Evolutionary conservation across 2,888 invertebrate genomes (phyloP).

Genomic region (Abrostola triplasia): DNA sequence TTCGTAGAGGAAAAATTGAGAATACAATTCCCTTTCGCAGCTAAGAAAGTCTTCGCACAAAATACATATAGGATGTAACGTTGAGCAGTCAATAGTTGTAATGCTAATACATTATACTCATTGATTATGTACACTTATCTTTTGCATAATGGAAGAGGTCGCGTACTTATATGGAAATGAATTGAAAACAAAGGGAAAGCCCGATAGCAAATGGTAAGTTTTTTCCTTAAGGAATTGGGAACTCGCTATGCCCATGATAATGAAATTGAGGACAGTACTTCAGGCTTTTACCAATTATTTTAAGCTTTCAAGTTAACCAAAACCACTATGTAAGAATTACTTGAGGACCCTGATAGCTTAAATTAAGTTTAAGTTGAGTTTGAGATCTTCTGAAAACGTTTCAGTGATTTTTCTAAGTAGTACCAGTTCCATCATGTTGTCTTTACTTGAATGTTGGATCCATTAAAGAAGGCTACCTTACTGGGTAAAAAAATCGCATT

Average conservation of each 20-base stretch:
- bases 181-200: conserved; percentile 7
- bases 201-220: conserved; percentile 1
- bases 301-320: neutral
- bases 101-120: conserved; percentile 3
- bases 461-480: too few relatives aligned
- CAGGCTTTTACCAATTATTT: neutral
- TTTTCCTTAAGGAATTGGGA: conserved; percentile 4
- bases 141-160: conserved; percentile 3
- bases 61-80: neutral
- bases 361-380: too few relatives aligned
- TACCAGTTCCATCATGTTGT: too few relatives aligned
- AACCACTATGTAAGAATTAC: neutral
- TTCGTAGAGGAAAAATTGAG: too few relatives aligned
- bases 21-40: too few relatives aligned
- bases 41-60: neutral
- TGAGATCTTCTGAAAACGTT: too few relatives aligned
- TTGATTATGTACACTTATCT: conserved; percentile 6
- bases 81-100: conserved; percentile 1
- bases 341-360: too few relatives aligned
- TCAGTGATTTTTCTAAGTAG: too few relatives aligned
- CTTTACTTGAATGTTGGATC: too few relatives aligned
- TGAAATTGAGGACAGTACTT: neutral
- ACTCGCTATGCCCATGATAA: conserved; percentile 1
- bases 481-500: too few relatives aligned
- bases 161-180: conserved; percentile 5